phyloP scores from a whole-genome alignment of 2,113 vertebrate species.

The Tachycineta bicolor region DNA sequence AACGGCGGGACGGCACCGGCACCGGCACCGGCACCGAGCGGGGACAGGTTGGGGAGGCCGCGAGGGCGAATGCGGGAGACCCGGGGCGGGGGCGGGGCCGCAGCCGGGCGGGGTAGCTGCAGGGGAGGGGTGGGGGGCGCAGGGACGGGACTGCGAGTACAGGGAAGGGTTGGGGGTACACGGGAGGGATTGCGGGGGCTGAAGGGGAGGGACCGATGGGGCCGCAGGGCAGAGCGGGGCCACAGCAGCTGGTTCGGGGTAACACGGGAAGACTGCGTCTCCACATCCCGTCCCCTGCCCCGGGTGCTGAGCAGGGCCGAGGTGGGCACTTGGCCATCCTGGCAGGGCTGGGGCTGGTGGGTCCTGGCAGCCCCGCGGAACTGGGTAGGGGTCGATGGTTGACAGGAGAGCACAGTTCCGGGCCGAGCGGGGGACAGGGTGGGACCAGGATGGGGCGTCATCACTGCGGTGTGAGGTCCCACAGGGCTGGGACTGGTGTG shows the following conservation, averaged over 20 bases:
- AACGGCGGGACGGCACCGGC: background rate
- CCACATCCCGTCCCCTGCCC: background rate
- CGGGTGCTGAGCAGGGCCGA: background rate
- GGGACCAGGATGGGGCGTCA: background rate
- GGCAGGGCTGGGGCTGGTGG: background rate
- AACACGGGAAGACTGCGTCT: background rate
- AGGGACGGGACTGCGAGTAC: too few relatives aligned
- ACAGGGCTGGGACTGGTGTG: background rate
- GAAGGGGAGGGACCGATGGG: background rate
- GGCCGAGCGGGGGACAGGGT: background rate
- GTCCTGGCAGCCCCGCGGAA: background rate
- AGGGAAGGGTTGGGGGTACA: background rate
- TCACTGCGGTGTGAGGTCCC: background rate
- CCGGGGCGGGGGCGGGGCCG: background rate
- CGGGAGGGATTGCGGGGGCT: background rate
- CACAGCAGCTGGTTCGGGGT: background rate
- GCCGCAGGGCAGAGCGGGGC: background rate
- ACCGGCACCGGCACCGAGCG: too few relatives aligned
- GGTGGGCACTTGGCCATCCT: background rate
- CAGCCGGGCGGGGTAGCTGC: background rate
- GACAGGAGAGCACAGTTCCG: background rate
- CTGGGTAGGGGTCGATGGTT: background rate
- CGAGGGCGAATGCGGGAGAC: background rate
- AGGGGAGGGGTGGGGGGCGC: background rate
- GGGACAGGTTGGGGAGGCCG: background rate